phyloP scores from a whole-genome alignment of 2,113 vertebrate genomes.

The Albula glossodonta region DNA sequence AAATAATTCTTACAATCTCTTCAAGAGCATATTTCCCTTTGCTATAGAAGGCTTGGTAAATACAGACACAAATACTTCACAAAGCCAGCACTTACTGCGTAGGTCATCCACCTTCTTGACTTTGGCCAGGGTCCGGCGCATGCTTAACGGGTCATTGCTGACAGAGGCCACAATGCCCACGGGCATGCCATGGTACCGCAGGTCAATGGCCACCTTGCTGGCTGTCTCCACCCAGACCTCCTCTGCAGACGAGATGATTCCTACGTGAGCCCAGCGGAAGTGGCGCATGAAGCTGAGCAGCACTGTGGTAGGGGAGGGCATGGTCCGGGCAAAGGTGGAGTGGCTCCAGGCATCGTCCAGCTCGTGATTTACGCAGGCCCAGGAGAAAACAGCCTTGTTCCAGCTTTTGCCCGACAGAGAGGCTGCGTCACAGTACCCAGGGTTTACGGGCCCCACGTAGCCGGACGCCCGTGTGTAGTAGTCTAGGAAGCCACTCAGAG shows the following conservation, averaged over 20 bases:
- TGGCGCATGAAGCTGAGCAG: conserved; percentile 66
- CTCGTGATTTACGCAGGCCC: conserved; percentile 70
- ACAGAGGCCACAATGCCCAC: conserved; percentile 64
- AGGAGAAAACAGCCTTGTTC: conserved; percentile 76
- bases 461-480: conserved; percentile 67
- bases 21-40: background rate
- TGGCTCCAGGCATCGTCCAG: conserved; percentile 65
- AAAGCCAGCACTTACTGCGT: conserved; percentile 51
- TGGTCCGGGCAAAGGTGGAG: conserved; percentile 67
- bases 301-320: conserved; percentile 67
- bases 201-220: conserved; percentile 64
- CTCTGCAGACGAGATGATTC: conserved; percentile 70
- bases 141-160: conserved; percentile 60
- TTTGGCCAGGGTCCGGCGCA: conserved; percentile 63
- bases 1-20: background rate
- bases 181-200: conserved; percentile 66
- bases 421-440: conserved; percentile 75
- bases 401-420: conserved; percentile 74
- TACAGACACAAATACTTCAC: too few relatives aligned
- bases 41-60: background rate
- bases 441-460: conserved; percentile 71
- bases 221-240: conserved; percentile 75
- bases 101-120: conserved; percentile 65
- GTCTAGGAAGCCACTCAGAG: conserved; percentile 64
- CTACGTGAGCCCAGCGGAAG: conserved; percentile 76